Base-by-base conservation (phyloP, 2,888 invertebrate genomes). In the Antitype chi region DNA sequence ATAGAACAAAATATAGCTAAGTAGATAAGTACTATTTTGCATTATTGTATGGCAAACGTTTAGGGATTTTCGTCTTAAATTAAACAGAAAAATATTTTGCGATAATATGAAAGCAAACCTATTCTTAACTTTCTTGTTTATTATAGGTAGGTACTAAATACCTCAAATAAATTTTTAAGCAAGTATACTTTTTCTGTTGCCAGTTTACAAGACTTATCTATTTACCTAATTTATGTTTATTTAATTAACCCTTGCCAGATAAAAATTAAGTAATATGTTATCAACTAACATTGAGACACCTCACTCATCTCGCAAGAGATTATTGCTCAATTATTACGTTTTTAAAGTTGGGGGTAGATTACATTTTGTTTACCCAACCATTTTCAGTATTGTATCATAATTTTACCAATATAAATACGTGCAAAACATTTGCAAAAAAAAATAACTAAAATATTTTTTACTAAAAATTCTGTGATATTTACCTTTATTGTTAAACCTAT, bases 401-500 rank as follows among this genome's bases (percentile, higher is more conserved):
- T 57, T 17, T 52, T 52, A 47, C 13, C 49, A 28, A 57, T n/a
- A 55, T 28, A 6, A 15, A 25, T 25, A 20, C 20, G 0, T 25
- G 20, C 1, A 5, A 23, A 25, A 38, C 5, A 38, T 53, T 43
- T 15, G 3, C 23, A 78, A 43, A 20, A 55, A 72, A 57, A 49
- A 53, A 11, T n/a, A 11, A 59, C 9, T 25, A 8, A 13, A 28
- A 11, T n/a, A 13, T 43, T 7, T 32, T n/a, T 59, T 59, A 15
- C 25, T 20, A n/a, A 47, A 66, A 72, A 47, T 9, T 59, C 13
- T 64, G 15, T 60, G 4, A 67, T 77, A 85, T 74, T 84, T 80
- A 80, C 85, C 77, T 87, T 71, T n/a, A 70, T 49, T 67, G 28
- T 60, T 13, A 28, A 59, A 74, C 43, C 52, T 28, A 59, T 67